Base-by-base conservation (phyloP, 2,797 vertebrate species). In the Acestrorhynchus altus region DNA sequence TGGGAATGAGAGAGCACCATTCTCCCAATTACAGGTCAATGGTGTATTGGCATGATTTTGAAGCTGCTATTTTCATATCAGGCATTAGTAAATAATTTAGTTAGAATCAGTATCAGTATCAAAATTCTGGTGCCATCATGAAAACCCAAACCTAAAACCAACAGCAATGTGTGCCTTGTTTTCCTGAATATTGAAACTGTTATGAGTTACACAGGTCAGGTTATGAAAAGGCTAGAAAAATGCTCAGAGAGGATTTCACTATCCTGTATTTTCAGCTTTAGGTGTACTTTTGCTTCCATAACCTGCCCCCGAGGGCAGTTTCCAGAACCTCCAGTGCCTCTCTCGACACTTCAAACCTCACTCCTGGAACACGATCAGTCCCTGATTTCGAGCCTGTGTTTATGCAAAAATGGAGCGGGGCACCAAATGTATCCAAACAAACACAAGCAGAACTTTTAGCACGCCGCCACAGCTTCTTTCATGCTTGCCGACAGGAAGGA, bases 371-470 rank as follows among this genome's bases (percentile, higher is more conserved):
- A 47, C 11, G 28, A 69, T 69, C 67, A 54, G 49, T 49, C 67
- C 49, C n/a, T 39, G 67, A 39, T 67, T 67, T 31, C 28, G 65
- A 49, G 65, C 44, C 65, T 49, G 7, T 69, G 67, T 54, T 69
- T 69, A 39, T 1, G 49, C 47, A 20, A 54, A 52, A 51, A 18
- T 51, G 16, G 47, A 69, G 47, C 24, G 8, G 47, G 49, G 46
- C 66, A 52, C 47, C 46, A 26, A 49, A 12, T 11, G 11, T 51
- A 35, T 69, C 91, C 90, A 91, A 90, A 89, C 89, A 89, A 86
- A 82, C 78, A 56, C 81, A 78, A 59, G 49, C 77, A 78, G 79
- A 85, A 74, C 81, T 76, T 49, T 42, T 77, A 83, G 86, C 84
- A 80, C 80, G 81, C 77, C 40, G 11, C 24, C 18, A 0, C 66